A percentile compares a stretch with the other conserved stretches of the same genome.
phyloP scores from a whole-genome alignment of 1,140 invertebrate genomes.

The Coelopa frigida region DNA sequence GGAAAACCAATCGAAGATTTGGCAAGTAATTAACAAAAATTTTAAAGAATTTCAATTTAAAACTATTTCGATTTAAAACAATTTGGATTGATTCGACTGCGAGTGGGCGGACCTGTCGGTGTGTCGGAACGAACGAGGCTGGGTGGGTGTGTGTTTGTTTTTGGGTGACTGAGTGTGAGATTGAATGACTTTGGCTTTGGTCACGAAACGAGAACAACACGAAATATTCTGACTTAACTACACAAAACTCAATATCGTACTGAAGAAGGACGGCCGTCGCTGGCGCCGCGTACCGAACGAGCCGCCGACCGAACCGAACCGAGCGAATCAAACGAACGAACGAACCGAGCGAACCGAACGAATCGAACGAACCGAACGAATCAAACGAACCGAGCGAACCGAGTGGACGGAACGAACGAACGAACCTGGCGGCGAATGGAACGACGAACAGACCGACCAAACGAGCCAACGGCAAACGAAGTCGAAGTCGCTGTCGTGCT shows the following conservation, averaged over 20 bases:
- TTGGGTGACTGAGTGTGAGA: too few species aligned
- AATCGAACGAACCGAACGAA: slow-evolving; percentile 17
- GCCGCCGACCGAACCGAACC: slow-evolving; percentile 10
- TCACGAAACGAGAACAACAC: slow-evolving; percentile 42
- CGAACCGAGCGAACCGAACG: slow-evolving; percentile 16
- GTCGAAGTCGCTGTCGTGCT: too few species aligned
- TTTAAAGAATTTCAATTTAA: too few species aligned
- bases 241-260: slow-evolving; percentile 45
- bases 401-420: slow-evolving; percentile 11
- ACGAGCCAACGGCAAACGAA: too few species aligned
- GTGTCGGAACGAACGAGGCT: too few species aligned
- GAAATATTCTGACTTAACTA: slow-evolving; percentile 46
- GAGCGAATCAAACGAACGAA: slow-evolving; percentile 15
- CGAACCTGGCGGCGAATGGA: slow-evolving; percentile 10
- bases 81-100: too few species aligned
- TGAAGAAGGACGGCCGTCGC: slow-evolving; percentile 42
- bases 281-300: slow-evolving; percentile 22
- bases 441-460: slow-evolving; percentile 32
- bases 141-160: too few species aligned
- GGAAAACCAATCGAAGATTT: too few species aligned
- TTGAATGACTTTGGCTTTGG: too few species aligned
- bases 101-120: too few species aligned
- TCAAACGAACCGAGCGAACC: slow-evolving; percentile 12
- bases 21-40: too few species aligned
- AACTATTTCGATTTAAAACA: too few species aligned